Conservation (phyloP, 1,140 invertebrate genomes). For the Drosophila repleta region DNA sequence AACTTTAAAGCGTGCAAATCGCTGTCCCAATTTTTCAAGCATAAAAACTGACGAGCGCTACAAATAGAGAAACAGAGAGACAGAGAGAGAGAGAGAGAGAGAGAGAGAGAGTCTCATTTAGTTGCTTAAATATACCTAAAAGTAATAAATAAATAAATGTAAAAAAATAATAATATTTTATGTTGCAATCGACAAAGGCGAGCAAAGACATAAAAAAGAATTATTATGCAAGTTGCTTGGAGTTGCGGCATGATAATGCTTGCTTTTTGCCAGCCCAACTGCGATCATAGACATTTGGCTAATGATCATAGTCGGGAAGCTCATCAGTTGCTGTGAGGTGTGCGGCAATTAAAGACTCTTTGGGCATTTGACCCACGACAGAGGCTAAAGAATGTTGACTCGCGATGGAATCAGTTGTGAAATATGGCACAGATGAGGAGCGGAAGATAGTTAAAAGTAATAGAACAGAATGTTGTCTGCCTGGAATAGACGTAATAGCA, state of each 20-base stretch:
- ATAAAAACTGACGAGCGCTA: conserved; percentile 64
- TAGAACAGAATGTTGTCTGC: too few relatives aligned
- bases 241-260: conserved; percentile 54
- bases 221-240: conserved; percentile 67
- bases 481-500: too few relatives aligned
- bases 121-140: conserved; percentile 42
- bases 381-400: conserved; percentile 17
- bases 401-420: too few relatives aligned
- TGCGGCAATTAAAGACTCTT: too few relatives aligned
- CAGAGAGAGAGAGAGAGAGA: conserved; percentile 10
- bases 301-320: not conserved
- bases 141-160: conserved; percentile 29
- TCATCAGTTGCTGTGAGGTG: too few relatives aligned
- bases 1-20: conserved; percentile 66
- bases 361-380: not conserved
- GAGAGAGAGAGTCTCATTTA: conserved; percentile 19
- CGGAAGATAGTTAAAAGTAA: too few relatives aligned
- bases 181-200: conserved; percentile 56
- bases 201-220: conserved; percentile 72
- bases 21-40: conserved; percentile 80
- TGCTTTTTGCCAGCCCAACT: conserved; percentile 36
- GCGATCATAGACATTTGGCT: conserved; percentile 18
- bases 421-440: too few relatives aligned
- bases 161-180: conserved; percentile 46
- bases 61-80: conserved; percentile 23